Conservation (phyloP, 2,113 vertebrate species). For the Hystrix brachyura region DNA sequence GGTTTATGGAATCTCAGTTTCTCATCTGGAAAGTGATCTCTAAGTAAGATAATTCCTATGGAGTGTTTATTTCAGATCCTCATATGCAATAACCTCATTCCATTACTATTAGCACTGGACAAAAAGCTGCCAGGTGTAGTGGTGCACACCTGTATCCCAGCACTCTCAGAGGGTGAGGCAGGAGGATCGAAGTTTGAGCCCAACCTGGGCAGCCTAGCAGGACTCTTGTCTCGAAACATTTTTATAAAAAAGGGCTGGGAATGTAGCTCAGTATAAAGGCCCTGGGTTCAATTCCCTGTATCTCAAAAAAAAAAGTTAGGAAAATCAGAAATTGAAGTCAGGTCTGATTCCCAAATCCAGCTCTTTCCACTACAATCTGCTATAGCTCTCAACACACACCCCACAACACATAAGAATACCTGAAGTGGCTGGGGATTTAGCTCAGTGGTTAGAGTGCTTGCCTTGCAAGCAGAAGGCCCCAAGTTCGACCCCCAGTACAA, state of each 20-base stretch:
- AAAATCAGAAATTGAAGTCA: constrained; percentile 40
- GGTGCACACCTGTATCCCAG: not conserved
- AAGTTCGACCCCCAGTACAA: too few relatives aligned
- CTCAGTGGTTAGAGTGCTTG: too few relatives aligned
- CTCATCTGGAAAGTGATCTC: constrained; percentile 6
- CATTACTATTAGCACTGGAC: constrained; percentile 29
- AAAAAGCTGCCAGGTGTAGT: not conserved
- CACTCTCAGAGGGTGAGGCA: not conserved
- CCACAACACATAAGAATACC: not conserved
- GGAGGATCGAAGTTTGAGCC: not conserved
- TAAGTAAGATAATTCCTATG: not conserved
- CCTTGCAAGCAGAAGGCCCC: too few relatives aligned
- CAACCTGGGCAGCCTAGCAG: not conserved
- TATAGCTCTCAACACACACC: not conserved
- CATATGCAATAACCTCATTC: not conserved
- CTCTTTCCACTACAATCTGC: constrained; percentile 8
- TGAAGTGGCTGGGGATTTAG: not conserved
- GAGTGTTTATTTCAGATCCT: not conserved
- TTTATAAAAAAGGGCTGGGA: not conserved
- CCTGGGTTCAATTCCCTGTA: not conserved
- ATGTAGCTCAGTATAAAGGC: not conserved
- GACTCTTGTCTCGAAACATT: not conserved
- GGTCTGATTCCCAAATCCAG: not conserved
- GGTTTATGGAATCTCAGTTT: constrained; percentile 30
- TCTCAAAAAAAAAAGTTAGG: not conserved